Evolutionary conservation across 2,113 vertebrate species (phyloP).

Genomic region (Ciconia boyciana): DNA sequence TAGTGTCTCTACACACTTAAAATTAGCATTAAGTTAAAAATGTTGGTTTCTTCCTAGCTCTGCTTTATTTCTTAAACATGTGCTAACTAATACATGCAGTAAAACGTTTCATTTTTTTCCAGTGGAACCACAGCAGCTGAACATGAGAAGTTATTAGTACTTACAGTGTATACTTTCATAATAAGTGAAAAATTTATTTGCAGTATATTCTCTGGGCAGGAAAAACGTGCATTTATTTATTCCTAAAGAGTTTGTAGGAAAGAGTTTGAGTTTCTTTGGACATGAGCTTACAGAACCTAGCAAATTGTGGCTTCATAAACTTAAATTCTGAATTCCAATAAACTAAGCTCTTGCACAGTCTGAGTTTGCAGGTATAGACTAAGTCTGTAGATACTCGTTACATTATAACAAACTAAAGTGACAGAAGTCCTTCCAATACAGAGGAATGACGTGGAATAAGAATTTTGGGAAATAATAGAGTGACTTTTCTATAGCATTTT

Average conservation of each 20-base stretch:
- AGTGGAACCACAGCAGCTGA: neutral
- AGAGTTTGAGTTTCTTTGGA: neutral
- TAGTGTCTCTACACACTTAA: neutral
- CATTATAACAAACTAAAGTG: neutral
- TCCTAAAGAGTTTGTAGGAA: neutral
- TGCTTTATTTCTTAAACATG: neutral
- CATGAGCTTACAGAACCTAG: neutral
- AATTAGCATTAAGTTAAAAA: neutral
- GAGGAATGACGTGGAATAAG: neutral
- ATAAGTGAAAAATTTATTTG: neutral
- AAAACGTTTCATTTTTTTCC: neutral
- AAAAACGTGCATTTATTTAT: neutral
- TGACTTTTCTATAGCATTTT: neutral
- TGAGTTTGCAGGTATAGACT: neutral
- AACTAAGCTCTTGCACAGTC: neutral
- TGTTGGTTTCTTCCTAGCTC: neutral
- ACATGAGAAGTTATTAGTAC: neutral
- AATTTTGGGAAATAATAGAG: neutral
- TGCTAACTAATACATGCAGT: neutral
- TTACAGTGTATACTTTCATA: neutral
- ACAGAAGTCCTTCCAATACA: neutral
- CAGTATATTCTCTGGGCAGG: neutral
- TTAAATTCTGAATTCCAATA: neutral
- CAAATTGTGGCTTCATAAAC: neutral
- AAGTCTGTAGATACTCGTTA: neutral